Base-by-base conservation (phyloP, 2,113 vertebrate genomes). In the Oreochromis spilurus region DNA sequence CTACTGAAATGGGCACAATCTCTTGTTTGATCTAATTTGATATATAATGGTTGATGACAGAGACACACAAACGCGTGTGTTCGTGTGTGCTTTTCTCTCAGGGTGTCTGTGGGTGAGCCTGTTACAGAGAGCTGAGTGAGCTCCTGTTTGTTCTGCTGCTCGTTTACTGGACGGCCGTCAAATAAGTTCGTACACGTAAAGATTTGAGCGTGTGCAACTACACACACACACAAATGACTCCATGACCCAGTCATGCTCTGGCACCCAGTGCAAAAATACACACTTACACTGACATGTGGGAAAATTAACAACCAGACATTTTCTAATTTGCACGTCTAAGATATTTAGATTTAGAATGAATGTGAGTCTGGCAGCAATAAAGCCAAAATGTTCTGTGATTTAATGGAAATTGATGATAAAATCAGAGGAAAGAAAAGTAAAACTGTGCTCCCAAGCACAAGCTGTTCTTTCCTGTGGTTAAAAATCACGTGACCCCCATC, bases 11-110 rank as follows among this genome's bases (percentile, higher is more conserved):
- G 60, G 83, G 40, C 12, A 54, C 52, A 40, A 26, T 87, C 83
- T 54, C 53, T 48, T 36, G 78, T 88, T 81, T 79, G 78, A 81
- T 94, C 81, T 95, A 93, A 95, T 94, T 94, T 94, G 94, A 95
- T 86, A 87, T 84, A 79, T 91, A 84, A 95, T 87, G 13, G 60
- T 80, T 58, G 82, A 84, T 94, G 94, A 93, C 93, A 93, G 89
- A 84, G 77, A 84, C 53, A 80, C 70, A 70, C 53, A 53, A 26
- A 24, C 3, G 7, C 38, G 40, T 81, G 52, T 77, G 81, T 87
- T 12, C 53, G 62, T 58, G 85, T 87, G 82, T 72, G 70, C 16
- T 12, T 12, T 31, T 75, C 43, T 77, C 70, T 29, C 16, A 19
- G 16, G 3, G 6, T 67, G 53, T 58, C 78, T 87, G 82, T 45